Evolutionary conservation across 2,113 vertebrate species (phyloP).

Genomic region (Orthonyx spaldingii): DNA sequence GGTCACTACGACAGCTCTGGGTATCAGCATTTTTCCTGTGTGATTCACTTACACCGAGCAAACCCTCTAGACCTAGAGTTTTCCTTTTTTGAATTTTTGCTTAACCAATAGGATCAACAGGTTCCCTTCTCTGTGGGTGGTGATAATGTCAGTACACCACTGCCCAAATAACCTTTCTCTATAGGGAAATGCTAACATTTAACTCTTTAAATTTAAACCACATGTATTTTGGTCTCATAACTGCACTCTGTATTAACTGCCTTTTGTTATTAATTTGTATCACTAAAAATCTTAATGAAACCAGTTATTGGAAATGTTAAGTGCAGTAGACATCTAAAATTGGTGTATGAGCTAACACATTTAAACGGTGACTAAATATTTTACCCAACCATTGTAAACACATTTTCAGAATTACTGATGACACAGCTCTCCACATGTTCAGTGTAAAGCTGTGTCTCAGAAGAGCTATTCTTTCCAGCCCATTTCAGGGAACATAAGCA

Average conservation of each 20-base stretch:
- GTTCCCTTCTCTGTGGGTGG: conserved; percentile 32
- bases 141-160: conserved; percentile 37
- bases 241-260: neutral
- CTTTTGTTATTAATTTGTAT: conserved; percentile 31
- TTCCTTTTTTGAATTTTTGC: neutral
- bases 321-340: neutral
- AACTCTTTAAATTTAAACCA: conserved; percentile 47
- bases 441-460: neutral
- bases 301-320: conserved; percentile 9
- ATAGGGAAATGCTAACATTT: conserved; percentile 51
- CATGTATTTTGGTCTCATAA: conserved; percentile 18
- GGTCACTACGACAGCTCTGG: neutral
- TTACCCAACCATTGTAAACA: neutral
- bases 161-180: conserved; percentile 35
- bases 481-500: neutral
- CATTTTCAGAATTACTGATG: neutral
- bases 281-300: conserved; percentile 24
- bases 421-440: neutral
- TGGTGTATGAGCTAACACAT: neutral
- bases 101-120: conserved; percentile 17
- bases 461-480: neutral
- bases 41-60: conserved; percentile 33
- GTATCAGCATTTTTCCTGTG: conserved; percentile 40
- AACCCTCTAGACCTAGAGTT: conserved; percentile 5
- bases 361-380: conserved; percentile 31